Percentiles rank a stretch among this genome's conserved stretches.
Conservation (phyloP, 2,113 vertebrate species). For the Ardeotis arabs region DNA sequence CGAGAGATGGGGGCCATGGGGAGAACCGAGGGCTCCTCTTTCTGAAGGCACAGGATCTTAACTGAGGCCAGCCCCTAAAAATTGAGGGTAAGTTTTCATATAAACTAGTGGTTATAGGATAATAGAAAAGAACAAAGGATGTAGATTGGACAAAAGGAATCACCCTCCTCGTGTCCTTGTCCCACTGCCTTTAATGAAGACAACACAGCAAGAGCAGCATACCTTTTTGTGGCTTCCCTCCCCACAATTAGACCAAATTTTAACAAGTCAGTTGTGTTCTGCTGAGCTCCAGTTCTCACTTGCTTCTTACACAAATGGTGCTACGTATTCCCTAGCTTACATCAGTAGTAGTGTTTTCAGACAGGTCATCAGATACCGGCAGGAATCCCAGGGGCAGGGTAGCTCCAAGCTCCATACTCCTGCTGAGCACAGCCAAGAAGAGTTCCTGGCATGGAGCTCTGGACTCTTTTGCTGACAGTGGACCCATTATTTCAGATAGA, state of each 20-base stretch:
- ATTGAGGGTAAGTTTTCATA: background rate
- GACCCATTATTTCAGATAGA: background rate
- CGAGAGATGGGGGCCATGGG: background rate
- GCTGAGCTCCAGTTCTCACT: background rate
- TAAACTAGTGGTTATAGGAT: background rate
- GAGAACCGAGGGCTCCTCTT: background rate
- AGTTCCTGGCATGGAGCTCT: background rate
- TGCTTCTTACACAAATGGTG: background rate
- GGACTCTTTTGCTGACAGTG: background rate
- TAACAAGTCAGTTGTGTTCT: background rate
- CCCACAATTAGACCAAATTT: background rate
- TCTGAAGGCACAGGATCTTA: background rate
- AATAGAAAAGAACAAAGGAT: background rate
- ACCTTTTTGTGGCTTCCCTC: background rate
- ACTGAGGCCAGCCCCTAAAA: background rate
- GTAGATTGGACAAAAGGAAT: background rate
- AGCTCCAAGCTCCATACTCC: fast-evolving
- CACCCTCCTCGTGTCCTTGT: background rate
- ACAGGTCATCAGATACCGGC: background rate
- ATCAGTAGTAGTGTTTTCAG: background rate
- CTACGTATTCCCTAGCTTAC: fast-evolving
- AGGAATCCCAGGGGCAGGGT: background rate
- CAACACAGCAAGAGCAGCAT: background rate
- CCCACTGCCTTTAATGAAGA: background rate
- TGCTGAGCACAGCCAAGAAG: background rate